Base-by-base conservation (phyloP, 2,113 vertebrate genomes). In the Tor tambroides region DNA sequence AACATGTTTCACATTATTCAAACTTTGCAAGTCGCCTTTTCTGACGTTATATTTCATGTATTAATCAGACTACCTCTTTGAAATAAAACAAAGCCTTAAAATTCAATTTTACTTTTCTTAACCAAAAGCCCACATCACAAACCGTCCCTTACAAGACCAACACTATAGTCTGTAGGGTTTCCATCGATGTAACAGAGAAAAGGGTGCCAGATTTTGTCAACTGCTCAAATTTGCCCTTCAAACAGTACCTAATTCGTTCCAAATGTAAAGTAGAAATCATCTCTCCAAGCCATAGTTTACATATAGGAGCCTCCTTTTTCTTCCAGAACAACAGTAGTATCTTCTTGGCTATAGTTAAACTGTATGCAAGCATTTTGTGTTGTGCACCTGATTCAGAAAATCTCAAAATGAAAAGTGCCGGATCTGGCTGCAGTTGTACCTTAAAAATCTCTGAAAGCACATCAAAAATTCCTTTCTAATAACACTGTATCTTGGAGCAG, bases 241-340 rank as follows among this genome's bases (percentile, higher is more conserved):
- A 15, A 65, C 28, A 14, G 2, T 30, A 65, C 54, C 7, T 23
- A 59, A 15, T 65, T 30, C 0, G 12, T 65, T 28, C 26, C 5
- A 15, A 65, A 17, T 77, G 75, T 51, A 77, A 77, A 78, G 75
- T 54, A 30, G 26, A 77, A 49, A 26, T 51, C 74, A 77, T 17
- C 14, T 28, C n/a, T 51, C 38, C 12, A 49, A 41, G 12, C 72
- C n/a, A 7, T 76, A 28, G 15, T 14, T 77, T 32, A 30, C 15
- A 4, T 30, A 3, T 78, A 30, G 15, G 26, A 19, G 17, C 26
- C 26, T 51, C 1, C 7, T 78, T 78, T 51, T 78, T 78, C 43
- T 77, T 49, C 75, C 43, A 51, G 14, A 77, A 77, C 8, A 77
- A 15, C 43, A 77, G n/a, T 76, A 76, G 6, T 49, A 28, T 7